Base-by-base conservation (phyloP, 2,797 vertebrate species). In the Microctenopoma lineatum region DNA sequence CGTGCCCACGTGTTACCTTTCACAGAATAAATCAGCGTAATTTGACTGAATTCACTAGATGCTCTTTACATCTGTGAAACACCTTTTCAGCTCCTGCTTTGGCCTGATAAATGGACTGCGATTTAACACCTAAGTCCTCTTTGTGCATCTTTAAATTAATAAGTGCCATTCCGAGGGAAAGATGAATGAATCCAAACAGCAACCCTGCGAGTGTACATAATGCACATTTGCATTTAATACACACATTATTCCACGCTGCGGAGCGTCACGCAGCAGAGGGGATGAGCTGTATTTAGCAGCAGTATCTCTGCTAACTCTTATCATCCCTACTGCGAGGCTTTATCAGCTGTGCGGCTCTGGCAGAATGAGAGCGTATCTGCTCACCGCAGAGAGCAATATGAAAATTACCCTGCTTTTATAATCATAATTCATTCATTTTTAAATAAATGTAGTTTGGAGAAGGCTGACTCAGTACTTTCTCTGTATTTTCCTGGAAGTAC, bases 391-490 rank as follows among this genome's bases (percentile, higher is more conserved):
- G 75, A 76, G 86, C 80, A 64, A 64, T 44, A 46, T 84, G 83
- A 84, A 80, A 85, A 84, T 86, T 73, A 87, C 60, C 70, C 80
- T 32, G 67, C 80, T 78, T 81, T 89, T 80, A 80, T 79, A 85
- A 88, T 83, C 85, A 87, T 77, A 82, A 88, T 89, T 87, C 84
- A 86, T 85, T 76, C 87, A 87, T 86, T 85, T 87, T 89, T 81
- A 85, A 89, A 76, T 81, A 72, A 85, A 79, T 75, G 76, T 78
- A 68, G 67, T 84, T 76, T 70, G 66, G 7, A 15, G 52, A 58
- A 47, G 48, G 82, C 89, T 89, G 88, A 90, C 69, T 84, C 66
- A 71, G 72, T 2, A 52, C 54, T 88, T 86, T 75, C 69, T 74
- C 34, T 45, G 64, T 62, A 59, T 87, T 85, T 89, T 73, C 80